These are phyloP conservation scores for Danaus melanippus DNA, from an alignment of 1,140 invertebrate species.

Conservation along the genomic window DNA sequence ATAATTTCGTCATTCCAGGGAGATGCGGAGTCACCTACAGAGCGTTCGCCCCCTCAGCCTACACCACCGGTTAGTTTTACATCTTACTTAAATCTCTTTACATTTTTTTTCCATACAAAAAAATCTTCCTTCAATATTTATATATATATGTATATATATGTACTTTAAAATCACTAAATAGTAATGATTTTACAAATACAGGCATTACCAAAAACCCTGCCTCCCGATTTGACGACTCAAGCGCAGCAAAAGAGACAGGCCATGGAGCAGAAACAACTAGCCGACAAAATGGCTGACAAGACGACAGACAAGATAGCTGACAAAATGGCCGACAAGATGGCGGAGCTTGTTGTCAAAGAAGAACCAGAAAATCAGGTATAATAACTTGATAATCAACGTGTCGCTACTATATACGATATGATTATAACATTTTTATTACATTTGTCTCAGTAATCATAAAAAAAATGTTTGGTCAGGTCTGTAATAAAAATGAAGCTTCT, in stretches of 20 bases:
- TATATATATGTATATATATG: too few relatives aligned
- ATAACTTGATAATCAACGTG: too few relatives aligned
- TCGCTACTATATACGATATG: too few relatives aligned
- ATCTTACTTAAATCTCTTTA: background rate
- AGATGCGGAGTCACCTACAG: conserved; percentile 11
- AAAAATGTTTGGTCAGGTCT: too few relatives aligned
- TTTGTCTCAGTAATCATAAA: too few relatives aligned
- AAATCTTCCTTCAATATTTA: background rate
- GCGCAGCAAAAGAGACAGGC: conserved; percentile 35
- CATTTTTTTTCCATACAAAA: too few relatives aligned
- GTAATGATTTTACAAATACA: conserved; percentile 16
- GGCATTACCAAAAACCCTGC: conserved; percentile 48
- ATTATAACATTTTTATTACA: too few relatives aligned
- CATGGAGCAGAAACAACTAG: conserved; percentile 39
- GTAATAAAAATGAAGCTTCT: too few relatives aligned
- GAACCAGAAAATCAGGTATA: conserved; percentile 20
- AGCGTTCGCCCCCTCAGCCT: conserved; percentile 16
- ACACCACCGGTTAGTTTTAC: conserved; percentile 11
- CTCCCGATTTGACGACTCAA: conserved; percentile 38
- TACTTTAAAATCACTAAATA: background rate
- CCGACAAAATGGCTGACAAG: conserved; percentile 30
- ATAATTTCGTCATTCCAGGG: background rate
- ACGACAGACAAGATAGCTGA: too few relatives aligned
- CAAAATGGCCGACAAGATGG: conserved; percentile 48
- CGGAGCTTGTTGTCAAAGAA: conserved; percentile 47